Evolutionary conservation across 2,797 vertebrate species (phyloP).

Genomic region (Sebastolobus altivelis): DNA sequence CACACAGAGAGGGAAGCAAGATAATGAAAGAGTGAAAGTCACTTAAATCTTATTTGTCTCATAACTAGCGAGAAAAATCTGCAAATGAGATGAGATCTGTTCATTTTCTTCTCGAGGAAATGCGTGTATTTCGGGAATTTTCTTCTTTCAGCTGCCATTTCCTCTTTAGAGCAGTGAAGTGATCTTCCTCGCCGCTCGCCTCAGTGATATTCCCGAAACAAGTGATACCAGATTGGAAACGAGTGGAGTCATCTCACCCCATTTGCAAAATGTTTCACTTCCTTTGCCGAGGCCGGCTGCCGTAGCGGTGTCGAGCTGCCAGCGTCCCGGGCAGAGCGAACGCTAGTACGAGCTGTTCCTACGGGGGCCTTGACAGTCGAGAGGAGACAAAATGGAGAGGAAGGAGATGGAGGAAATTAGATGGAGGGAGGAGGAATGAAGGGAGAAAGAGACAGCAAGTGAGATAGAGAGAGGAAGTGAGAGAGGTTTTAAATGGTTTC

Average conservation of each 20-base stretch:
- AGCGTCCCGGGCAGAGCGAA: constrained; percentile 54
- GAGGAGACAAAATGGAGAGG: constrained; percentile 56
- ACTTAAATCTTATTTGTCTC: neutral
- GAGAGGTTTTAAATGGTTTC: constrained; percentile 73
- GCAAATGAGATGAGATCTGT: neutral
- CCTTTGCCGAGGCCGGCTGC: constrained; percentile 54
- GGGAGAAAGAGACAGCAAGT: constrained; percentile 20
- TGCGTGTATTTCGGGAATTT: neutral
- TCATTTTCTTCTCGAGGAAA: neutral
- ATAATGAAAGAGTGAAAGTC: neutral
- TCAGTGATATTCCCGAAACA: constrained; percentile 42
- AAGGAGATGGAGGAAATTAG: constrained; percentile 38
- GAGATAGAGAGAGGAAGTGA: constrained; percentile 42
- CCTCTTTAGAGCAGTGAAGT: constrained; percentile 12
- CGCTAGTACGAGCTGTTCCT: constrained; percentile 66
- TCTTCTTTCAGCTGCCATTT: constrained; percentile 1
- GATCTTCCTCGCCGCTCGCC: constrained; percentile 1
- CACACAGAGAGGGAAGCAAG: neutral
- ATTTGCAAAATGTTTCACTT: constrained; percentile 64
- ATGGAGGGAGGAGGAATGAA: constrained; percentile 27
- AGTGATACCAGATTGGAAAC: constrained; percentile 61
- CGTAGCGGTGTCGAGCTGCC: constrained; percentile 41
- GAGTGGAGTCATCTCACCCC: constrained; percentile 58
- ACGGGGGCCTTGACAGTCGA: constrained; percentile 39
- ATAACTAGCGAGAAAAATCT: constrained; percentile 4